Percentiles rank a stretch among this genome's conserved stretches.
Evolutionary conservation across 2,888 invertebrate species (phyloP).

Genomic region (Chrysolina americana): DNA sequence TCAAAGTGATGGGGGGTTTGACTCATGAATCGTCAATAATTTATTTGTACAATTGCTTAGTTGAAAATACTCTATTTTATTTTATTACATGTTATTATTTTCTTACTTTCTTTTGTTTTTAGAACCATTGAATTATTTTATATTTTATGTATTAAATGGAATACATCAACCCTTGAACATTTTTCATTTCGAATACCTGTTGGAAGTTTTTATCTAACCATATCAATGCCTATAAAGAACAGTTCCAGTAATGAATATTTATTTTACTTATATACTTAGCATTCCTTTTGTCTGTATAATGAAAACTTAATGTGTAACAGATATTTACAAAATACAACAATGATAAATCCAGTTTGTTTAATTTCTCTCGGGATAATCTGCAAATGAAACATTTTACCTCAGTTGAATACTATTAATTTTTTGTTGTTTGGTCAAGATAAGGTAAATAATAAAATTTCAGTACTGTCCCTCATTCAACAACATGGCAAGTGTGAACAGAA

Average conservation of each 20-base stretch:
- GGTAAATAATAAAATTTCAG: too few species aligned
- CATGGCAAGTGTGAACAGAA: too few species aligned
- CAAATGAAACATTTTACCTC: too few species aligned
- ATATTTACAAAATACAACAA: slow-evolving; percentile 53
- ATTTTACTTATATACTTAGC: slow-evolving; percentile 49
- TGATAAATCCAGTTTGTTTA: slow-evolving; percentile 33
- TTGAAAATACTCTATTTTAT: slow-evolving; percentile 51
- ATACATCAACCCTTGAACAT: slow-evolving; percentile 45
- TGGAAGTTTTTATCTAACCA: slow-evolving; percentile 52
- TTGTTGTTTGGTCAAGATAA: too few species aligned
- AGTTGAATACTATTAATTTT: too few species aligned
- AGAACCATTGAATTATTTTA: slow-evolving; percentile 32
- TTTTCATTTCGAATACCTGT: slow-evolving; percentile 50
- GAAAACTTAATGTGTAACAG: slow-evolving; percentile 55
- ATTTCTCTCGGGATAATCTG: background rate
- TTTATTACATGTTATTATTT: slow-evolving; percentile 49
- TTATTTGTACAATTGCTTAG: slow-evolving; percentile 31
- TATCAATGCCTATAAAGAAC: slow-evolving; percentile 53
- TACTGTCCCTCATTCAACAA: too few species aligned
- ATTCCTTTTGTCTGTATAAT: slow-evolving; percentile 52
- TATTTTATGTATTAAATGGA: slow-evolving; percentile 53
- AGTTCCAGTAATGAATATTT: slow-evolving; percentile 46
- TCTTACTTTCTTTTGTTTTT: slow-evolving; percentile 41
- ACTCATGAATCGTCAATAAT: slow-evolving; percentile 15
- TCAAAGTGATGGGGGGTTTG: slow-evolving; percentile 16